phyloP scores from a whole-genome alignment of 2,113 vertebrate genomes.

The Trinectes maculatus region DNA sequence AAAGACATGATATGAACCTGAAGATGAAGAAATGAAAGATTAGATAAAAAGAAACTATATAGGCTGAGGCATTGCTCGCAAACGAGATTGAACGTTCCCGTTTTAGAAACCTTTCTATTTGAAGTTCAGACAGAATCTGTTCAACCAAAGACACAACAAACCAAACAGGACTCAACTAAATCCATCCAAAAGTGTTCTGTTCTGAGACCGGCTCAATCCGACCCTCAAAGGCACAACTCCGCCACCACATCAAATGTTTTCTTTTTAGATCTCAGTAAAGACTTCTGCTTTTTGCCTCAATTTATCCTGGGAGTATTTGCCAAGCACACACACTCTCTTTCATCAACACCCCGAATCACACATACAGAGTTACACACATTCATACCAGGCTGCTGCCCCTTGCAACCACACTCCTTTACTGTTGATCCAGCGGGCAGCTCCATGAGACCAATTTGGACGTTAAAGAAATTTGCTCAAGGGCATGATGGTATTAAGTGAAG shows the following conservation, averaged over 20 bases:
- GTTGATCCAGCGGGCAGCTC: constrained; percentile 58
- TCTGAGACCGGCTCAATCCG: constrained; percentile 40
- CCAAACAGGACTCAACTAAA: constrained; percentile 20
- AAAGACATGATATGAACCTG: too few species aligned
- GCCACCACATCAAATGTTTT: constrained; percentile 64
- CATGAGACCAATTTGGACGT: constrained; percentile 46
- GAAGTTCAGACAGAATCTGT: background rate
- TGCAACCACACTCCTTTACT: constrained; percentile 60
- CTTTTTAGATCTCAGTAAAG: constrained; percentile 53
- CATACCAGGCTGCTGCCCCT: constrained; percentile 51
- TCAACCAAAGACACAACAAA: constrained; percentile 29
- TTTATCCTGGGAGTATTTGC: constrained; percentile 72
- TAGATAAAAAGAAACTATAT: background rate
- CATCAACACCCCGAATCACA: constrained; percentile 61
- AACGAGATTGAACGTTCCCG: background rate
- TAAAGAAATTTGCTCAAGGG: constrained; percentile 53
- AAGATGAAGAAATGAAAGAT: background rate
- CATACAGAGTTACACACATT: constrained; percentile 64
- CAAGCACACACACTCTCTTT: constrained; percentile 68
- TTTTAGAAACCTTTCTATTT: background rate
- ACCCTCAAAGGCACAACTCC: constrained; percentile 59
- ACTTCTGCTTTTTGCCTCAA: constrained; percentile 53
- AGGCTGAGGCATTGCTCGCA: too few species aligned
- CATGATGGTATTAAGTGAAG: constrained; percentile 46
- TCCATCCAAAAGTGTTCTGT: constrained; percentile 27